phyloP scores from a whole-genome alignment of 2,888 invertebrate species.

The Cenopis cana region DNA sequence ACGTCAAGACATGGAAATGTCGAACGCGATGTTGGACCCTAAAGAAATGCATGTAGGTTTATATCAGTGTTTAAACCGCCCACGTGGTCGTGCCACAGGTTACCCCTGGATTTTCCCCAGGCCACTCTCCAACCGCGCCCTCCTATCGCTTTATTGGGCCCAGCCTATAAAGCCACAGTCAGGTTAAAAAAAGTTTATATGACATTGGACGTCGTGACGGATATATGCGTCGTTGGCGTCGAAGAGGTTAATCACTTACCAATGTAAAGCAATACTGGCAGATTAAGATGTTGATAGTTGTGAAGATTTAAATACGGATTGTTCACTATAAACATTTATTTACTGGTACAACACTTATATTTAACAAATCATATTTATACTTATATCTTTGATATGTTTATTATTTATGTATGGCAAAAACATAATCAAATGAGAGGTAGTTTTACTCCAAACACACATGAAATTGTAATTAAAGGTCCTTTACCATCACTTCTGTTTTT shows the following conservation, averaged over 20 bases:
- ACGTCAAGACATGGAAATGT: too few species aligned
- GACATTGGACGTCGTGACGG: too few species aligned
- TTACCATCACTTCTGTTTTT: not conserved
- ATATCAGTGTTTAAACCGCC: too few species aligned
- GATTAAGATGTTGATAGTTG: not conserved
- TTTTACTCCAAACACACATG: constrained; percentile 1
- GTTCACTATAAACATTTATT: constrained; percentile 33
- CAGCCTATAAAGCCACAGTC: too few species aligned
- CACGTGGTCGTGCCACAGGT: too few species aligned
- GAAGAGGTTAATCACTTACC: not conserved
- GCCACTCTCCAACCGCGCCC: too few species aligned
- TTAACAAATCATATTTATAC: constrained; percentile 20
- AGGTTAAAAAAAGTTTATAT: too few species aligned
- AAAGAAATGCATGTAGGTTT: too few species aligned
- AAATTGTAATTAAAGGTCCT: not conserved
- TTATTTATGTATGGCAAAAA: constrained; percentile 15
- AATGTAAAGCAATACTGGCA: not conserved
- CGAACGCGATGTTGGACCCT: too few species aligned
- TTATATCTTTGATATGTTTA: constrained; percentile 33
- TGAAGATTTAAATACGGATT: not conserved
- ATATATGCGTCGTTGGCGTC: too few species aligned
- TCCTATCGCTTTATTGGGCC: too few species aligned
- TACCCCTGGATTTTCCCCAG: too few species aligned
- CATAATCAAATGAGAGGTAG: constrained; percentile 28
- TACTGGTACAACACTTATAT: constrained; percentile 19